These are phyloP conservation scores for Nestor notabilis DNA, from an alignment of 2,113 vertebrate genomes.

Conservation along the genomic window DNA sequence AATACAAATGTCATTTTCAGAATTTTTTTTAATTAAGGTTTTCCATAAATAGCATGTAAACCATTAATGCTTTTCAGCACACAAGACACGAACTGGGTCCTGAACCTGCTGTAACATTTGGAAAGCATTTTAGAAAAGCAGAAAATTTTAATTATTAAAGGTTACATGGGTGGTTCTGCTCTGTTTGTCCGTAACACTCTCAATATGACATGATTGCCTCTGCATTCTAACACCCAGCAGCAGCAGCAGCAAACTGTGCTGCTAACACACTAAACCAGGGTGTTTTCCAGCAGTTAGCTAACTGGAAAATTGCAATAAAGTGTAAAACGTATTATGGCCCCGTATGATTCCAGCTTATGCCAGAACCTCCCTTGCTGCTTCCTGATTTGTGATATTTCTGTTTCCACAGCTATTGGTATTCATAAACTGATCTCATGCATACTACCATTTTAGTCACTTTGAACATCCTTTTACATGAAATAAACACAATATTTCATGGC, in stretches of 20 bases:
- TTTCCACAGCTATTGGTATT: conserved; percentile 22
- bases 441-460: conserved; percentile 1
- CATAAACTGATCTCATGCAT: conserved; percentile 31
- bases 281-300: conserved; percentile 45
- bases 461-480: conserved; percentile 21
- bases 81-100: conserved; percentile 28
- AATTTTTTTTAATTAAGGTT: conserved; percentile 33
- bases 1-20: not conserved
- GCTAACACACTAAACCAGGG: conserved; percentile 5
- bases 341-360: conserved; percentile 13
- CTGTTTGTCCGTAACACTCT: conserved; percentile 61
- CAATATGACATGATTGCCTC: conserved; percentile 59
- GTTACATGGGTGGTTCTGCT: conserved; percentile 66
- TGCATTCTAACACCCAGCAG: conserved; percentile 39
- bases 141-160: conserved; percentile 71
- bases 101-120: conserved; percentile 45
- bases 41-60: conserved; percentile 4
- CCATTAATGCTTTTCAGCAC: conserved; percentile 23
- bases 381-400: conserved; percentile 52
- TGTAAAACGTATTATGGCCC: not conserved
- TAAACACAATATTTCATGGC: conserved; percentile 46
- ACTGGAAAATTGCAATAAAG: conserved; percentile 61
- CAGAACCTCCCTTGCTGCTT: conserved; percentile 26
- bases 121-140: conserved; percentile 63
- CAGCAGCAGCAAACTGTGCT: conserved; percentile 38